phyloP scores from a whole-genome alignment of 1,140 invertebrate genomes.

The Berghia stephanieae region DNA sequence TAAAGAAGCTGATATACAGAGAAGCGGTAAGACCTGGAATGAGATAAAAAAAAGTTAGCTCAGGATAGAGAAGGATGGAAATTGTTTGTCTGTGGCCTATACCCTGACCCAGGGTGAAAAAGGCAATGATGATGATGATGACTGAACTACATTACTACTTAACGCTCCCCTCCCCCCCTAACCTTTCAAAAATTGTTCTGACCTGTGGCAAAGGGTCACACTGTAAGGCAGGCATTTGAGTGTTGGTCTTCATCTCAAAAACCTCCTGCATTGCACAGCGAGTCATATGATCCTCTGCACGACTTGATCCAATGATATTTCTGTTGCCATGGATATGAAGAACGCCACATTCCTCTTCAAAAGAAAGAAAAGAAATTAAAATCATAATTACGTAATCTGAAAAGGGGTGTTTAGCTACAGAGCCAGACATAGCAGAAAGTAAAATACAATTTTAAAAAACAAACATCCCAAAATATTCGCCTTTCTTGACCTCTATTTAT shows the following conservation, averaged over 20 bases:
- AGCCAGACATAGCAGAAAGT: no score
- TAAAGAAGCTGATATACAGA: background rate
- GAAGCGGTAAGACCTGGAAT: background rate
- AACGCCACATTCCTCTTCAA: conserved; percentile 54
- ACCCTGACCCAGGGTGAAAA: background rate
- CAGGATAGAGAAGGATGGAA: no score
- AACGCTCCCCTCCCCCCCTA: no score
- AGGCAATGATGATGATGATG: background rate
- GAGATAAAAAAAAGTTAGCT: background rate
- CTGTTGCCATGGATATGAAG: conserved; percentile 58
- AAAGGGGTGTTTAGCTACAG: no score
- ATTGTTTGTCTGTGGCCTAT: background rate
- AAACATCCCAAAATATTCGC: no score
- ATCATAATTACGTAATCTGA: no score
- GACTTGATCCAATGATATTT: conserved; percentile 54
- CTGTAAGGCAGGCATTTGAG: conserved; percentile 58
- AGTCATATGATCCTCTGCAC: conserved; percentile 64
- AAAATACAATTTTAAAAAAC: no score
- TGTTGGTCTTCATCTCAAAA: conserved; percentile 56
- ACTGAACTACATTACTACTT: background rate
- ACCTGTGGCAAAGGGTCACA: conserved; percentile 58
- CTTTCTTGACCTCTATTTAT: no score
- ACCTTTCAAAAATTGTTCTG: background rate
- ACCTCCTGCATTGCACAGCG: conserved; percentile 62
- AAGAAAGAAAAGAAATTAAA: conserved; percentile 12